Base-by-base conservation (phyloP, 92 coral and sea anemone species). In the Hydrozoanthus gracilis region DNA sequence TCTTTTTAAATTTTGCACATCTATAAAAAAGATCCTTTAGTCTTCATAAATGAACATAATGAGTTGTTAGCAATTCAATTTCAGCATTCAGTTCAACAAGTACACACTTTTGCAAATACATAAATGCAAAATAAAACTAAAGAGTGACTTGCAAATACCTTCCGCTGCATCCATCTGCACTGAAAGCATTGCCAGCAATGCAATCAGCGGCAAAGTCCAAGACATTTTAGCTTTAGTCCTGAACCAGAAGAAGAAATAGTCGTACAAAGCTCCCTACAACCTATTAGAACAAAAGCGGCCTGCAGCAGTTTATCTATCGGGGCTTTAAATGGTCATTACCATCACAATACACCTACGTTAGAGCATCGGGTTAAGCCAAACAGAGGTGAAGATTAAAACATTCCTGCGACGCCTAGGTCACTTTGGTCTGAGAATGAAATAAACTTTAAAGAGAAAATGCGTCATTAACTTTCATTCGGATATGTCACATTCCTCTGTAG, bases 271-370 rank as follows among this genome's bases (percentile, higher is more conserved):
- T 50, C 17, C 67, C 6, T 70, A 5, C 60, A 49, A 60, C 70
- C 9, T 78, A 13, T 39, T 46, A 58, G 51, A 39, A 11, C 15
- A 44, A 56, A 12, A 10, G 54, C 39, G 71, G 18, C 5, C 39
- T 62, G 51, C 51, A 5, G 52, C 83, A 56, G 83, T 44, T 56
- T 78, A 44, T 58, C 35, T 78, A 56, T 58, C 6, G 52, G 51
- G 83, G 83, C 13, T 45, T 60, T 78, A 55, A 78, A 78, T 12
- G 15, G 4, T 5, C 39, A 62, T 78, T 78, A 58, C 69, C 83
- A 78, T 78, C 15, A 58, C 71, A 78, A 78, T 27, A 78, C 83
- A 78, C 71, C 83, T 54, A 78, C 83, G 61, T 78, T 60, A 60
- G 35, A 27, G 44, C 4, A 78, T 58, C 44, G 5, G 11, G 7